Base-by-base conservation (phyloP, 2,113 vertebrate genomes). In the Ornithorhynchus anatinus region DNA sequence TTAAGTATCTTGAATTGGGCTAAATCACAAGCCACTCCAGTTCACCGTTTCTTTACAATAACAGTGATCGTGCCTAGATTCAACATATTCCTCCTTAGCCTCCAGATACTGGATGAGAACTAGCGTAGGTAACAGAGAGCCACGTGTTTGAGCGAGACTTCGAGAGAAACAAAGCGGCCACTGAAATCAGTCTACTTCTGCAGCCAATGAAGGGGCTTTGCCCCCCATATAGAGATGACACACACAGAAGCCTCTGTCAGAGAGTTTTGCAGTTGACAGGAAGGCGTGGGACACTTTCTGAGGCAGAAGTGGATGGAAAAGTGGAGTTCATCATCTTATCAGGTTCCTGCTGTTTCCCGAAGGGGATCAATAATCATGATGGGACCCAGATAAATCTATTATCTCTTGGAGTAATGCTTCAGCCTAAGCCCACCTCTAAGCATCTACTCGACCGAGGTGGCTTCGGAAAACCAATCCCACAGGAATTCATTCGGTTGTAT, bases 141-240 rank as follows among this genome's bases (percentile, higher is more conserved):
- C n/a, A n/a, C n/a, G 3, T 64, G 50, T 68, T 73, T 75, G 36
- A 84, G 45, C 39, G n/a, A n/a, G n/a, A n/a, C n/a, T n/a, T n/a
- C n/a, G 38, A 87, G 58, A 31, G 22, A 53, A 57, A 58, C 20
- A 82, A 76, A 37, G 19, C 47, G 71, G 22, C 76, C 70, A 31
- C 44, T 68, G 42, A 79, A 65, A 76, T 75, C 72, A 83, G 19
- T 85, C 53, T 59, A 61, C n/a, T 62, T 71, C 79, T 56, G 13
- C 77, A 39, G 60, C 66, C 58, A 16, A 56, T 77, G 73, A 75
- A 86, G 37, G 22, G 72, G 16, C 35, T 53, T 77, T 39, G 32
- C 52, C 59, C 53, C 58, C 70, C 59, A 6, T 6, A 4, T 58
- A 20, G 58, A 69, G 79, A 61, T 69, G 75, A 31, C 38, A 31